phyloP scores from a whole-genome alignment of 37 sponge, comb jelly and placozoan species.

The Petrosia ficiformis region DNA sequence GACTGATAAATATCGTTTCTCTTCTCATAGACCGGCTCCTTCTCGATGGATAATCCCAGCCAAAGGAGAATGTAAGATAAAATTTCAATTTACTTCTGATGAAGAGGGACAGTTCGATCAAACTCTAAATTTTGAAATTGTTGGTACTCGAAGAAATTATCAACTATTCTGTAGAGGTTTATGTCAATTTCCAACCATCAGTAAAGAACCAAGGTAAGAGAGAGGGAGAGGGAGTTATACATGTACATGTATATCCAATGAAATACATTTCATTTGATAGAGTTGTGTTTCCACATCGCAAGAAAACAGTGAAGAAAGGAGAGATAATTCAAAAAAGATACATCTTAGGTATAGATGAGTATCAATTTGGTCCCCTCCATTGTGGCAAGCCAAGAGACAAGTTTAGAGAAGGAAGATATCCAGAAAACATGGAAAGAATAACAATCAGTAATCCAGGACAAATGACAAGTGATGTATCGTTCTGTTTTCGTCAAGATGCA shows the following conservation, averaged over 20 bases:
- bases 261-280: too few relatives aligned
- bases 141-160: conserved; percentile 80
- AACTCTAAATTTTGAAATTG: conserved; percentile 92
- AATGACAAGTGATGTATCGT: conserved; percentile 60
- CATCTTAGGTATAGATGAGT: conserved; percentile 59
- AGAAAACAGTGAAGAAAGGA: conserved; percentile 44
- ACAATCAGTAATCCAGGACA: conserved; percentile 77
- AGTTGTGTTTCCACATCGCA: conserved; percentile 79
- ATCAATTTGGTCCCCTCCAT: conserved; percentile 92
- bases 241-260: neutral
- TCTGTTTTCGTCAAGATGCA: conserved; percentile 84
- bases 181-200: conserved; percentile 79
- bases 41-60: conserved; percentile 94
- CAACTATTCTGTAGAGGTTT: conserved; percentile 94
- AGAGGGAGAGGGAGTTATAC: conserved; percentile 13
- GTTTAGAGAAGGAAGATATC: conserved; percentile 79
- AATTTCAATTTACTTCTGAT: conserved; percentile 73
- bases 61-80: conserved; percentile 50
- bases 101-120: conserved; percentile 86
- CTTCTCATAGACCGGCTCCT: conserved; percentile 52
- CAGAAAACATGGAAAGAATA: conserved; percentile 93
- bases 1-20: neutral
- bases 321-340: conserved; percentile 94
- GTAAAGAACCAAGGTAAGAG: conserved; percentile 74
- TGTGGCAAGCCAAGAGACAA: conserved; percentile 86